A percentile compares a stretch with the other conserved stretches of the same genome.
Evolutionary conservation across 1,140 invertebrate genomes (phyloP).

Genomic region (Planococcus citri): DNA sequence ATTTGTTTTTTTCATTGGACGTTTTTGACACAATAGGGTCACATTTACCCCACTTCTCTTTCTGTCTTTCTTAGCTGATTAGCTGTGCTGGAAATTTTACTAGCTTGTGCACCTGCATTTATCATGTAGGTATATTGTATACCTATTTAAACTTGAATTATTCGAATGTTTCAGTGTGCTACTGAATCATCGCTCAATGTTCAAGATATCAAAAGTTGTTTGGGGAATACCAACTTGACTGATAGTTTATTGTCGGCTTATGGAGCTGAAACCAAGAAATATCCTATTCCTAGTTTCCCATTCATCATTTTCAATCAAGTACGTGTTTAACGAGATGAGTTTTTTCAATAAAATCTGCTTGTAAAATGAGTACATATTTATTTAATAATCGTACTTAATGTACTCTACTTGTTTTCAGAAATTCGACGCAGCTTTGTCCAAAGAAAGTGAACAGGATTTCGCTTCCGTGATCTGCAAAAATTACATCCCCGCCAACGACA

Average conservation of each 20-base stretch:
- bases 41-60: no score
- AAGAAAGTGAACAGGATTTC: background rate
- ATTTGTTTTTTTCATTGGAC: no score
- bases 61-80: no score
- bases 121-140: no score
- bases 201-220: background rate
- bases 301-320: background rate
- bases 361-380: no score
- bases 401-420: background rate
- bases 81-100: no score
- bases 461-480: background rate
- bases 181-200: background rate
- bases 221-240: background rate
- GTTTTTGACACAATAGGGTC: no score
- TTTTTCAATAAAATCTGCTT: no score
- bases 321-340: background rate
- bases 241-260: background rate
- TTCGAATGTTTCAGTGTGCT: background rate
- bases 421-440: background rate
- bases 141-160: background rate
- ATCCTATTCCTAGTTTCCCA: background rate
- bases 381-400: no score
- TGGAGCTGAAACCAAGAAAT: background rate
- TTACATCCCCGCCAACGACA: background rate
- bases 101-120: no score